These are phyloP conservation scores for Lithophane socia DNA, from an alignment of 2,888 invertebrate species.

Conservation along the genomic window DNA sequence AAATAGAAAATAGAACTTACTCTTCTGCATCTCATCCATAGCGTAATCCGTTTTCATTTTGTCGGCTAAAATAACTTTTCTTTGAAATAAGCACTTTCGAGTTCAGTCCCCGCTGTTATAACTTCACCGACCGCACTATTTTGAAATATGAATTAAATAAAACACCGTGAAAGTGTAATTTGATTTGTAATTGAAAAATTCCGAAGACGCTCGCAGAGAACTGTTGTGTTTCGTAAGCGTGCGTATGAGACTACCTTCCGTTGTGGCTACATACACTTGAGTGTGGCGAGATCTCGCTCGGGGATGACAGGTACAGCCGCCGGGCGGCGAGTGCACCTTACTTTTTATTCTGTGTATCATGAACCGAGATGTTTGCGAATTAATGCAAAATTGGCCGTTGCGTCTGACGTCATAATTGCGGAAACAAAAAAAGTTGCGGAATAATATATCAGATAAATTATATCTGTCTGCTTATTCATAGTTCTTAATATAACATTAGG, in stretches of 20 bases:
- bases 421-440: slow-evolving; percentile 58
- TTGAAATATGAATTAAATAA: slow-evolving; percentile 74
- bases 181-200: slow-evolving; percentile 84
- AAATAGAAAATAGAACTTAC: slow-evolving; percentile 78
- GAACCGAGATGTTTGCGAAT: slow-evolving; percentile 66
- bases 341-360: slow-evolving; percentile 80
- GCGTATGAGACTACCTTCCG: slow-evolving; percentile 81
- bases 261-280: slow-evolving; percentile 81
- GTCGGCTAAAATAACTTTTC: slow-evolving; percentile 79
- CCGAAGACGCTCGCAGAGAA: slow-evolving; percentile 68
- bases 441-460: slow-evolving; percentile 25
- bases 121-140: slow-evolving; percentile 80
- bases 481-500: slow-evolving; percentile 31
- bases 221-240: slow-evolving; percentile 65
- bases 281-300: slow-evolving; percentile 77
- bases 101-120: slow-evolving; percentile 73
- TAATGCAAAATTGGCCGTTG: slow-evolving; percentile 66
- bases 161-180: slow-evolving; percentile 80
- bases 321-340: slow-evolving; percentile 76
- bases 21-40: slow-evolving; percentile 89
- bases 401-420: slow-evolving; percentile 63
- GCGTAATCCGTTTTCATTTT: slow-evolving; percentile 90
- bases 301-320: slow-evolving; percentile 78
- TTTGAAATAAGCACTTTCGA: slow-evolving; percentile 69
- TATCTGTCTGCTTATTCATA: slow-evolving; percentile 38